Base-by-base conservation (phyloP, 2,888 invertebrate species). In the Nesidiocoris tenuis region DNA sequence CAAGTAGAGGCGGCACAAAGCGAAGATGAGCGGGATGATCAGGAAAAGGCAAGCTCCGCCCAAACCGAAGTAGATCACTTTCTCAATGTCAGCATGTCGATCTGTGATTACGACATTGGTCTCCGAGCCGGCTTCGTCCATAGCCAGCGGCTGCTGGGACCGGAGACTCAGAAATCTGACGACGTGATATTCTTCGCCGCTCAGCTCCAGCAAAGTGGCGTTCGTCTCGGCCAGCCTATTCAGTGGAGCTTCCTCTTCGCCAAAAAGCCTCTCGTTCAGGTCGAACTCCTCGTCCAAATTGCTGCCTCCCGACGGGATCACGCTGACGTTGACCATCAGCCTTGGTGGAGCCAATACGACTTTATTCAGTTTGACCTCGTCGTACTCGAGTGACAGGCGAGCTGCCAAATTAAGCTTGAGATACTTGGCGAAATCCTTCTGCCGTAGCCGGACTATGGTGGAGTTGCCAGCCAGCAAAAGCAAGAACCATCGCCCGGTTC, bases 121-220 rank as follows among this genome's bases (percentile, higher is more conserved):
- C 22, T 79, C 79, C 9, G 78, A 71, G 17, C 78, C 78, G 1
- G 78, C 79, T 21, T 80, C 81, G 18, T 80, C 81, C 71, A 80
- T 54, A 24, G 80, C 77, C 18, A 80, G 77, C 2, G 80, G 81
- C 57, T 80, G 80, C 61, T 81, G 80, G 23, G 80, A 80, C 25
- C 80, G 70, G 70, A 80, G 72, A 9, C 80, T 81, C 22, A 80
- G 75, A 76, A 81, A 80, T 75, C 80, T 72, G 59, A 81, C 81
- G n/a, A 84, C 81, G 76, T 82, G 82, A 76, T 82, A 82, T 76
- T 82, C 82, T 75, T 82, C 82, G 7, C 82, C 82, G 7, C 82
- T 82, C n/a, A 82, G 79, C 78, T 82, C 82, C 65, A 82, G 78
- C 19, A 82, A 76, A 19, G 82, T 82, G 9, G 82, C 81, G 77